A percentile compares a stretch with the other conserved stretches of the same genome.
Conservation (phyloP, 2,888 invertebrate genomes). For the Oscheius myriophilus region DNA sequence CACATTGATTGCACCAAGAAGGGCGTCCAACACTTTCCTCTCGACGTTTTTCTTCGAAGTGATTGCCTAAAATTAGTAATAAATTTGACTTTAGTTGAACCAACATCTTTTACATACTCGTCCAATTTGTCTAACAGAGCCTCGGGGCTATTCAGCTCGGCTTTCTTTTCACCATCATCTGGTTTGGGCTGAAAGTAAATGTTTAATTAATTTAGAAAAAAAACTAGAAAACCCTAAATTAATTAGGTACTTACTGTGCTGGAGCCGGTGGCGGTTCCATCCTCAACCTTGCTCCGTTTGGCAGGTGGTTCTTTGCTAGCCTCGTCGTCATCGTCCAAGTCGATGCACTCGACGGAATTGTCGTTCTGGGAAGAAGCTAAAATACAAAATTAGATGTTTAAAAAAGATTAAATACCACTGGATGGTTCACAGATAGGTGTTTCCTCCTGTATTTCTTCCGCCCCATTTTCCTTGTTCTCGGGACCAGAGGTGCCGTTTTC, state of each 20-base stretch:
- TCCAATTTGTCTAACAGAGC: conserved; percentile 59
- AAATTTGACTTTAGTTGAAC: not conserved
- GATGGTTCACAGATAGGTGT: no score
- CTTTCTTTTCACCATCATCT: conserved; percentile 40
- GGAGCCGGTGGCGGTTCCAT: not conserved
- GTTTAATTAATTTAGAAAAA: not conserved
- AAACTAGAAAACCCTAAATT: not conserved
- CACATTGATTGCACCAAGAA: conserved; percentile 65
- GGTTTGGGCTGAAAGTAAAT: conserved; percentile 10
- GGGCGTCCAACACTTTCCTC: conserved; percentile 64
- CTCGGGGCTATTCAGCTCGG: conserved; percentile 53
- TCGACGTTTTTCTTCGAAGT: conserved; percentile 47
- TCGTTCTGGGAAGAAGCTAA: not conserved
- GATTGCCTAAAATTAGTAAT: conserved; percentile 40
- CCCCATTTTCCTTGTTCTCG: not conserved
- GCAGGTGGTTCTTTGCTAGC: conserved; percentile 26
- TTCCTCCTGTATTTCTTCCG: not conserved
- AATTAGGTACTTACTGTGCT: not conserved
- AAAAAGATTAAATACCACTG: no score
- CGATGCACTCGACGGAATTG: conserved; percentile 50
- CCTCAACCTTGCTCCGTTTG: conserved; percentile 31
- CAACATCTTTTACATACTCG: conserved; percentile 51
- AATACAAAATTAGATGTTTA: no score
- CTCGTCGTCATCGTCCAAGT: conserved; percentile 51
- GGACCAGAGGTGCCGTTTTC: conserved; percentile 25